A percentile compares a stretch with the other conserved stretches of the same genome.
Evolutionary conservation across 2,888 invertebrate genomes (phyloP).

Genomic region (Saturnia pavonia): DNA sequence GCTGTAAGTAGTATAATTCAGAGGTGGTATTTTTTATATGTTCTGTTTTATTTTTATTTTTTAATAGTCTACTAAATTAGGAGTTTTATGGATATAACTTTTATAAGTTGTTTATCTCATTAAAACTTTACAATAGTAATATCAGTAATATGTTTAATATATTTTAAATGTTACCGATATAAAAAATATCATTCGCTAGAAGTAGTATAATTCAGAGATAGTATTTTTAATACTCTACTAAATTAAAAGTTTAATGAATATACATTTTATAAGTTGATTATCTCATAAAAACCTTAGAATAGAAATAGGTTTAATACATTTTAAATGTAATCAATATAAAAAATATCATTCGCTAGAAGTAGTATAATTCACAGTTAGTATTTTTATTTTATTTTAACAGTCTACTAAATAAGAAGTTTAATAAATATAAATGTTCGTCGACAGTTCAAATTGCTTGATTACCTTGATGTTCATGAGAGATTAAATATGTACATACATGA

Average conservation of each 20-base stretch:
- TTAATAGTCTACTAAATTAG: too few relatives aligned
- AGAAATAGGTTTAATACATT: neutral
- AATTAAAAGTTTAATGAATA: neutral
- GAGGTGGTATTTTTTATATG: too few relatives aligned
- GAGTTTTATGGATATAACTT: too few relatives aligned
- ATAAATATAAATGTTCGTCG: neutral
- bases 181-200: neutral
- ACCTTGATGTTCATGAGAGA: conserved; percentile 18
- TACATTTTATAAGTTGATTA: too few relatives aligned
- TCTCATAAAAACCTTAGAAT: too few relatives aligned
- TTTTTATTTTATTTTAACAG: neutral
- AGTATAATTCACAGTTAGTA: too few relatives aligned
- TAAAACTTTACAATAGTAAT: too few relatives aligned
- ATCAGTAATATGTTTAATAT: neutral
- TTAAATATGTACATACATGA: conserved; percentile 64
- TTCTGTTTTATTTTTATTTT: too few relatives aligned
- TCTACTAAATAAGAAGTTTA: neutral
- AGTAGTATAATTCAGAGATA: too few relatives aligned
- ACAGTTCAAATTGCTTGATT: neutral
- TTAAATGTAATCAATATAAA: neutral
- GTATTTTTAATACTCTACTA: neutral
- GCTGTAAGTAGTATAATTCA: too few relatives aligned
- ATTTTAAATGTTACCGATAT: neutral
- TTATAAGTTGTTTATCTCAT: too few relatives aligned
- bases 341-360: neutral